Base-by-base conservation (phyloP, 1,140 invertebrate genomes). In the Cepaea nemoralis region DNA sequence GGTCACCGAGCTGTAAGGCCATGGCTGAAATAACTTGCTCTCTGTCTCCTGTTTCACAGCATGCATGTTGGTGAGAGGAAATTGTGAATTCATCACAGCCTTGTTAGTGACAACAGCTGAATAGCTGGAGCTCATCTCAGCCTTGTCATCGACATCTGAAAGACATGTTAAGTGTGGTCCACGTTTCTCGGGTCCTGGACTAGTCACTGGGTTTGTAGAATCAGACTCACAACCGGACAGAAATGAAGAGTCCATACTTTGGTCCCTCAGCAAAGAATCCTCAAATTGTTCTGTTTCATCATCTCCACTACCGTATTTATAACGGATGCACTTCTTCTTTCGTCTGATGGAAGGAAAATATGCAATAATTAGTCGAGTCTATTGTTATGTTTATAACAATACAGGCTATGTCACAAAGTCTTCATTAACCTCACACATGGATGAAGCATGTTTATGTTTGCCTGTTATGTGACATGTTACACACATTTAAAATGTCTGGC, bases 311-410 rank as follows among this genome's bases (percentile, higher is more conserved):
- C 69, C 73, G 22, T 73, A 70, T 55, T 80, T 76, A 71, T 82
- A 85, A 55, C 82, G 82, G 59, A 83, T 83, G 78, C 97, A 99
- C 93, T 98, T 98, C 93, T 99, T 99, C 94, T 99, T 99, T 93
- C 97, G 96, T 93, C 97, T 98, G 78, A 70, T 37, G 2, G 33
- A 27, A 24, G 33, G n/a, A 45, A 42, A 95, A 94, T 33, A 94
- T 45, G 16, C 6, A 45, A 45, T 45, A 45, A n/a, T n/a, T n/a
- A n/a, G n/a, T n/a, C n/a, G n/a, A n/a, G n/a, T n/a, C n/a, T n/a
- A n/a, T n/a, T n/a, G n/a, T n/a, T n/a, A n/a, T n/a, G n/a, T n/a
- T n/a, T n/a, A n/a, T n/a, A n/a, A n/a, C n/a, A n/a, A n/a, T n/a
- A n/a, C n/a, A n/a, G n/a, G n/a, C n/a, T n/a, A n/a, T n/a, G n/a